phyloP scores from a whole-genome alignment of 2,797 vertebrate genomes.

The Rhinoraja longicauda region DNA sequence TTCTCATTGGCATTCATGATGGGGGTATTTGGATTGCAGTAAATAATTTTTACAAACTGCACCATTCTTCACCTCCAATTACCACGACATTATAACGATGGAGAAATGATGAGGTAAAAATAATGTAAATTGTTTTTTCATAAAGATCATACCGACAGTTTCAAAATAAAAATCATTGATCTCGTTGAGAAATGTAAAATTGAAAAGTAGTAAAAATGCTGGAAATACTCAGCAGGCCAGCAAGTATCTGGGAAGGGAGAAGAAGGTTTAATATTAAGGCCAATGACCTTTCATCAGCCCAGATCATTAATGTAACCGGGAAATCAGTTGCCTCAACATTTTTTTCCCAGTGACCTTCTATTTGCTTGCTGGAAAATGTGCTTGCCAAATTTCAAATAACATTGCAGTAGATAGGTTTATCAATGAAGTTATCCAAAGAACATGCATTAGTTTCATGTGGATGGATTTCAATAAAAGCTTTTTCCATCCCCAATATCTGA shows the following conservation, averaged over 20 bases:
- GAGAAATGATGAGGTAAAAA: neutral
- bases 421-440: neutral
- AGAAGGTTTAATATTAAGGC: too few species aligned
- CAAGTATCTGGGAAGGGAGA: too few species aligned
- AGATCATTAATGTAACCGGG: too few species aligned
- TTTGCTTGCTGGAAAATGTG: neutral
- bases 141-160: neutral
- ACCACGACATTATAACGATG: neutral
- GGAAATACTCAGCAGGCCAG: too few species aligned
- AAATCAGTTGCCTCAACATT: neutral
- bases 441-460: neutral
- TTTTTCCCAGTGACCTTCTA: neutral
- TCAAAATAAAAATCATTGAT: neutral
- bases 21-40: neutral
- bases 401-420: neutral
- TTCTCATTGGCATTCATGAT: neutral
- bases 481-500: neutral
- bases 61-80: neutral
- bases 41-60: too few species aligned
- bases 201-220: too few species aligned
- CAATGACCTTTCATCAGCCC: too few species aligned
- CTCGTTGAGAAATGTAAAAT: too few species aligned
- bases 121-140: neutral
- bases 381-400: neutral
- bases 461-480: neutral